Base-by-base conservation (phyloP, 2,797 vertebrate species). In the Halcyon chelicuti region DNA sequence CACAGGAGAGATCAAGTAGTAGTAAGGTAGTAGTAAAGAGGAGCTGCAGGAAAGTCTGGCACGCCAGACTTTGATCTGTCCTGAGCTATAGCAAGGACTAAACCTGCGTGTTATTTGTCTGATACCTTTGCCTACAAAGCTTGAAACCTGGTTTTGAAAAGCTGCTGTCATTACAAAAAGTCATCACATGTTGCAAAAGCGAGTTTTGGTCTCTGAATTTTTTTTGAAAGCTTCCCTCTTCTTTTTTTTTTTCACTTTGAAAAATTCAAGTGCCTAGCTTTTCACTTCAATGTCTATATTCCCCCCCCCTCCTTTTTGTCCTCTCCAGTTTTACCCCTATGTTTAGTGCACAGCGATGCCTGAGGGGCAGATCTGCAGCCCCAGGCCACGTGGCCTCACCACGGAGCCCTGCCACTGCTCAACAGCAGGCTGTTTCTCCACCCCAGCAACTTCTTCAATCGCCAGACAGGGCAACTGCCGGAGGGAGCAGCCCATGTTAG, bases 151-250 rank as follows among this genome's bases (percentile, higher is more conserved):
- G 2, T 35, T 85, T 79, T 35, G 63, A 66, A 76, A 76, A 33
- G 28, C 5, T 62, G 20, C 51, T 51, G 54, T 52, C 25, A 1
- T 39, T 44, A 18, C 18, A 40, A 22, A 47, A 62, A 79, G 33
- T 3, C 37, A 28, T 57, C 22, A 3, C 0, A 0, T 20, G 9
- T 51, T 82, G 39, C 46, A 75, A 16, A 75, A 49, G 52, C 44
- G 18, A 46, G 75, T 67, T 55, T 35, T 84, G 37, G 40, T 51
- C 37, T 74, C 47, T n/a, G 57, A 35, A 5, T 77, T 51, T 44
- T 28, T 57, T 67, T 74, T 29, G n/a, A 62, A 78, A 73, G 31
- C n/a, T 67, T 31, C 26, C 9, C 14, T 2, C 10, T 13, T 37
- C 39, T 4, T 54, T 29, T 33, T 67, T 74, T 54, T 73, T 26